phyloP scores from a whole-genome alignment of 2,797 vertebrate species.

The Sebastiscus albofasciatus region DNA sequence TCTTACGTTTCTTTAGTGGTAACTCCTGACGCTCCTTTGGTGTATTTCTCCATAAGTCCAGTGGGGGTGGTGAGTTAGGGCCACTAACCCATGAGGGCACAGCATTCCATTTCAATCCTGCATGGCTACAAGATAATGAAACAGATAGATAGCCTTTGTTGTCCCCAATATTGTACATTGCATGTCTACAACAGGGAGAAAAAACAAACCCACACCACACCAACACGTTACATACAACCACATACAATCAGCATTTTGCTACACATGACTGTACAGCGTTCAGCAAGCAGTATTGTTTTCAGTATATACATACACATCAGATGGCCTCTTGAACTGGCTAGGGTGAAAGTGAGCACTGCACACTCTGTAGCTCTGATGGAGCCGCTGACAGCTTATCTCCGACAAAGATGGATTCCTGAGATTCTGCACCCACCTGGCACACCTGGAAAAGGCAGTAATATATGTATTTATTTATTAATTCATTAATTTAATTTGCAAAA shows the following conservation, averaged over 20 bases:
- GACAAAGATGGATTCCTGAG: slow-evolving; percentile 12
- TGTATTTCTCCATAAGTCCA: slow-evolving; percentile 13
- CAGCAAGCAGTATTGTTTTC: neutral
- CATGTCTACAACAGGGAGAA: too few relatives aligned
- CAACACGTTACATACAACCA: neutral
- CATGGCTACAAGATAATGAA: slow-evolving; percentile 9
- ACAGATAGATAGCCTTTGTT: too few relatives aligned
- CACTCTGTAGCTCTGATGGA: slow-evolving; percentile 33
- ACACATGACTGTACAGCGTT: too few relatives aligned
- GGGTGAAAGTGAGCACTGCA: slow-evolving; percentile 30
- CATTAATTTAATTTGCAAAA: too few relatives aligned
- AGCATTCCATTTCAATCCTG: slow-evolving; percentile 26
- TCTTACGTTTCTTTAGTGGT: neutral
- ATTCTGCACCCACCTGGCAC: slow-evolving; percentile 26
- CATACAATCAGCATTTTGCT: neutral
- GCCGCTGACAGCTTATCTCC: slow-evolving; percentile 19
- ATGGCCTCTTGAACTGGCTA: slow-evolving; percentile 35
- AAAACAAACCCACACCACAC: neutral
- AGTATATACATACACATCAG: slow-evolving; percentile 29
- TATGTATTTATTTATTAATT: too few relatives aligned
- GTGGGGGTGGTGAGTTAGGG: slow-evolving; percentile 8
- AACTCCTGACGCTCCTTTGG: slow-evolving; percentile 1
- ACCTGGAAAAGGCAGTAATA: neutral
- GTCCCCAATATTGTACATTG: too few relatives aligned
- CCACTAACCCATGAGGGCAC: slow-evolving; percentile 8